phyloP scores from a whole-genome alignment of 2,888 invertebrate species.

The Drosophila kanekoi region DNA sequence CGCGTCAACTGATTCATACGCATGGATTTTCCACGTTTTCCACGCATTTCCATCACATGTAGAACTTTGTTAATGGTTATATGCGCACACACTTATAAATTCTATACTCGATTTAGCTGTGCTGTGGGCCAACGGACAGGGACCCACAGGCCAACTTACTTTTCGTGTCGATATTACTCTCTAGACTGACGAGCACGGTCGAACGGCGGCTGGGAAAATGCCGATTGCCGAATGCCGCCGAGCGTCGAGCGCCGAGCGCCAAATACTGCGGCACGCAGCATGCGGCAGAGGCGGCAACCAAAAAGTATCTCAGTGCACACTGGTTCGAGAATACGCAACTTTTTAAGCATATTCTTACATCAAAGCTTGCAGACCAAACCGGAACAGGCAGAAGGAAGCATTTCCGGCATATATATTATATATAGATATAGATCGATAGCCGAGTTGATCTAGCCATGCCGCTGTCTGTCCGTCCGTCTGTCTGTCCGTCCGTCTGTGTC shows the following conservation, averaged over 20 bases:
- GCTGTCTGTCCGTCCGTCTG: too few species aligned
- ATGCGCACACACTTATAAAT: conserved; percentile 64
- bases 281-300: conserved; percentile 52
- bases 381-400: too few species aligned
- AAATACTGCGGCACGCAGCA: conserved; percentile 69
- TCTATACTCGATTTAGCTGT: conserved; percentile 71
- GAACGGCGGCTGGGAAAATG: conserved; percentile 51
- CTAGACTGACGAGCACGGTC: conserved; percentile 79
- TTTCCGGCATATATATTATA: too few species aligned
- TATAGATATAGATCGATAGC: too few species aligned
- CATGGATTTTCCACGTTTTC: conserved; percentile 81
- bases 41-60: conserved; percentile 56
- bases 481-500: too few species aligned
- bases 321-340: conserved; percentile 17
- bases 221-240: conserved; percentile 65
- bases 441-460: too few species aligned
- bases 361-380: too few species aligned
- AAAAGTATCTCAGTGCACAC: conserved; percentile 46
- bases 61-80: conserved; percentile 12
- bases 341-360: too few species aligned
- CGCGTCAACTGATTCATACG: conserved; percentile 49
- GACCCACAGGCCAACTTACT: conserved; percentile 81
- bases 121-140: conserved; percentile 61
- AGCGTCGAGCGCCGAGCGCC: conserved; percentile 59
- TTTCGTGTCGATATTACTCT: conserved; percentile 85